These are phyloP conservation scores for Rotaria macrura DNA, from an alignment of 2,888 invertebrate genomes.

Conservation along the genomic window DNA sequence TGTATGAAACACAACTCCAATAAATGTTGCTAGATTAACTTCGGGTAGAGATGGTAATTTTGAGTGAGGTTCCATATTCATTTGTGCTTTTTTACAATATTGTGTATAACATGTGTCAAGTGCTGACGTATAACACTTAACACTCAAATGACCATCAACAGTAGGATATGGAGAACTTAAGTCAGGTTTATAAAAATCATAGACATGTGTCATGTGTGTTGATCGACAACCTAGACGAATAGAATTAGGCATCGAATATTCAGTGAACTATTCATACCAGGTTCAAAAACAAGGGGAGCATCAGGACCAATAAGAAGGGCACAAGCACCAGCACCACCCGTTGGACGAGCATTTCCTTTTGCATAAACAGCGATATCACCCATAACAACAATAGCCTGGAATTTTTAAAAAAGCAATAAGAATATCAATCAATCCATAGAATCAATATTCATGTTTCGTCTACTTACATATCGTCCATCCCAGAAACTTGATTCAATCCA, in stretches of 20 bases:
- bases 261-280: conserved; percentile 49
- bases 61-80: conserved; percentile 29
- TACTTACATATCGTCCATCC: conserved; percentile 63
- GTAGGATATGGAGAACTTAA: conserved; percentile 82
- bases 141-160: conserved; percentile 86
- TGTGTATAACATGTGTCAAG: conserved; percentile 81
- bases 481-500: conserved; percentile 97
- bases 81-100: conserved; percentile 54
- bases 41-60: conserved; percentile 36
- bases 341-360: conserved; percentile 81
- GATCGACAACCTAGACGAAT: conserved; percentile 54
- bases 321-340: conserved; percentile 89
- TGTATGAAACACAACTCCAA: conserved; percentile 70
- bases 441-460: background rate
- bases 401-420: no score
- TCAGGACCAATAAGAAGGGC: conserved; percentile 89
- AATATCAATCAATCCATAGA: background rate
- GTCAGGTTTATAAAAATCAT: conserved; percentile 97
- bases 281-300: conserved; percentile 80
- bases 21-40: conserved; percentile 26
- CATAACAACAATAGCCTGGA: conserved; percentile 74
- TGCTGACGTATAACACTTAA: conserved; percentile 82
- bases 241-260: background rate
- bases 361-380: conserved; percentile 95
- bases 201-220: conserved; percentile 80